A percentile compares a stretch with the other conserved stretches of the same genome.
Evolutionary conservation across 1,140 invertebrate species (phyloP).

Genomic region (Drosophila persimilis): DNA sequence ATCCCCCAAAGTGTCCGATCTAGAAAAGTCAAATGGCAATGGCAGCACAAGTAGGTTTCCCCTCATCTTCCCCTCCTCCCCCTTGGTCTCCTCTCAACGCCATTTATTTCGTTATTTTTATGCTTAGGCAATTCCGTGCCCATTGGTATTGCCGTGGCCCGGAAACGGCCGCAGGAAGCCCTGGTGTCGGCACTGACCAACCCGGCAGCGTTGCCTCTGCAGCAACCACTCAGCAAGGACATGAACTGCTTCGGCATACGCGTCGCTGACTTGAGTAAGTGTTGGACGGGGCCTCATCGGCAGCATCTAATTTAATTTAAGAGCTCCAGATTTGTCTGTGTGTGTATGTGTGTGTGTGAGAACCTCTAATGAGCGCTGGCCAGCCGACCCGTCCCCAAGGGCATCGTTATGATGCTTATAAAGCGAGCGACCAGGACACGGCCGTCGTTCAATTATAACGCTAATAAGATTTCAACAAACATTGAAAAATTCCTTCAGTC

Average conservation of each 20-base stretch:
- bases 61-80: neutral
- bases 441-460: constrained; percentile 55
- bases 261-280: constrained; percentile 85
- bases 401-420: constrained; percentile 51
- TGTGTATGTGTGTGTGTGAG: neutral
- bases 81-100: neutral
- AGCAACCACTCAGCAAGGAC: constrained; percentile 78
- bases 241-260: constrained; percentile 83
- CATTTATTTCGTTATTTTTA: neutral
- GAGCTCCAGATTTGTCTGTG: constrained; percentile 46
- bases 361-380: constrained; percentile 42
- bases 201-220: constrained; percentile 61
- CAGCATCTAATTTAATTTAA: constrained; percentile 58
- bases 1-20: constrained; percentile 82
- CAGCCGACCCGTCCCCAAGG: constrained; percentile 36
- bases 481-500: constrained; percentile 65
- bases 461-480: constrained; percentile 75
- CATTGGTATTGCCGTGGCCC: constrained; percentile 93
- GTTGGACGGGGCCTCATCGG: neutral
- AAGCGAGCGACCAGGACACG: constrained; percentile 18
- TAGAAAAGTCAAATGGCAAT: constrained; percentile 53
- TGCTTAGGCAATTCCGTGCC: constrained; percentile 87
- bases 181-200: constrained; percentile 83
- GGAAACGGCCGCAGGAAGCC: constrained; percentile 88
- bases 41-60: constrained; percentile 58